Percentiles rank a stretch among this genome's conserved stretches.
Conservation (phyloP, 2,888 invertebrate genomes). For the Melieria omissa region DNA sequence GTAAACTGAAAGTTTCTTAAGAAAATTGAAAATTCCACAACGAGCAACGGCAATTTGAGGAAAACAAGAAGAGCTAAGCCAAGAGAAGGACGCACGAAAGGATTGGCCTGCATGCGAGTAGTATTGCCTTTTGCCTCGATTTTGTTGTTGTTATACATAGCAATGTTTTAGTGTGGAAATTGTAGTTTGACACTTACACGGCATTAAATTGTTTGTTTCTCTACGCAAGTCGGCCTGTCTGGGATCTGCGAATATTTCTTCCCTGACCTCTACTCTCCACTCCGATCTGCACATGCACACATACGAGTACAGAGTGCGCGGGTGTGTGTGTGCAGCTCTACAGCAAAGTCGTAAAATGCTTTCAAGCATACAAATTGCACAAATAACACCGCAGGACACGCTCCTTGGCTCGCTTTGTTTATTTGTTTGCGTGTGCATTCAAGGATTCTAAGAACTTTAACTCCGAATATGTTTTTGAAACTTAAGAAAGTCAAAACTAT, state of each 20-base stretch:
- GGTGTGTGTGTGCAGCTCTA: constrained; percentile 36
- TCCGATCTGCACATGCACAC: constrained; percentile 43
- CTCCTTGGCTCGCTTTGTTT: constrained; percentile 54
- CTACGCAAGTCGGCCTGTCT: constrained; percentile 25
- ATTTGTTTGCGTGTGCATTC: constrained; percentile 64
- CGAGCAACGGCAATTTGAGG: constrained; percentile 4
- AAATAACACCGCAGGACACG: constrained; percentile 48
- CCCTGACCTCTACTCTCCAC: constrained; percentile 26
- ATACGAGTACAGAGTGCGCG: constrained; percentile 19
- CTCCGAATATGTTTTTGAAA: constrained; percentile 48
- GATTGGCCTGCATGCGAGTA: background rate
- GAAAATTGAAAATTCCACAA: constrained; percentile 63
- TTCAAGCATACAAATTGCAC: constrained; percentile 65
- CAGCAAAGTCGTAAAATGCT: constrained; percentile 60
- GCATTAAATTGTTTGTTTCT: constrained; percentile 43
- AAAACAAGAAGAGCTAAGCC: constrained; percentile 32
- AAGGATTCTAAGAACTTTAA: constrained; percentile 64
- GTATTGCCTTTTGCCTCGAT: constrained; percentile 11
- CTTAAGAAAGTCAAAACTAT: constrained; percentile 40
- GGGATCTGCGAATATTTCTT: constrained; percentile 24
- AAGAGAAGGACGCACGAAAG: constrained; percentile 29
- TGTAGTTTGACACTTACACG: constrained; percentile 63
- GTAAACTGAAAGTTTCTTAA: constrained; percentile 50
- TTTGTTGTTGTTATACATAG: constrained; percentile 8
- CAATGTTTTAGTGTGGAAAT: constrained; percentile 52